phyloP scores from a whole-genome alignment of 2,113 vertebrate genomes.

The Danio rerio region DNA sequence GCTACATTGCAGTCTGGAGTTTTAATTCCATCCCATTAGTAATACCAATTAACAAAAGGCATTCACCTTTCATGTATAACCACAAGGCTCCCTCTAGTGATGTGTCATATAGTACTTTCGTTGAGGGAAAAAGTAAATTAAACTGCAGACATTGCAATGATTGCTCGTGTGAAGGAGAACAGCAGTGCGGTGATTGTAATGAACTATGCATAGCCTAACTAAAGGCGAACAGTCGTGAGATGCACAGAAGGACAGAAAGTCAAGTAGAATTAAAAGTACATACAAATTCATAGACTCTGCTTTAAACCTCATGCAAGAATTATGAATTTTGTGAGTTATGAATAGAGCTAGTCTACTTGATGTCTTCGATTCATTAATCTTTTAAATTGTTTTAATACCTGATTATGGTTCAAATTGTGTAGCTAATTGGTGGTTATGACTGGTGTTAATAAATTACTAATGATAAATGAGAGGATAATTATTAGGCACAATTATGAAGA shows the following conservation, averaged over 20 bases:
- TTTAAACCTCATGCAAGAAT: no score
- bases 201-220: background rate
- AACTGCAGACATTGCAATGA: background rate
- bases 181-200: background rate
- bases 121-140: background rate
- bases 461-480: background rate
- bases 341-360: no score
- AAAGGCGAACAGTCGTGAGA: background rate
- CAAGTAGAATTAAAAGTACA: no score
- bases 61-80: slow-evolving; percentile 34
- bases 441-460: background rate
- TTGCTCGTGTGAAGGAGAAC: background rate
- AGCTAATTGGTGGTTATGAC: background rate
- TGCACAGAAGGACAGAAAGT: background rate
- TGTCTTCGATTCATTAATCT: no score
- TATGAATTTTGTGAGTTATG: no score
- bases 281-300: no score
- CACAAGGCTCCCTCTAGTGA: slow-evolving; percentile 56
- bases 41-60: background rate
- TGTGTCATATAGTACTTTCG: background rate
- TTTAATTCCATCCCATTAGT: background rate
- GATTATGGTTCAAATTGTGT: no score
- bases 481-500: background rate
- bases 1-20: background rate
- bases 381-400: no score